Evolutionary conservation across 1,140 invertebrate genomes (phyloP), one percentile per base, ranked within the genome.

Genomic region (Chironomus tepperi): DNA sequence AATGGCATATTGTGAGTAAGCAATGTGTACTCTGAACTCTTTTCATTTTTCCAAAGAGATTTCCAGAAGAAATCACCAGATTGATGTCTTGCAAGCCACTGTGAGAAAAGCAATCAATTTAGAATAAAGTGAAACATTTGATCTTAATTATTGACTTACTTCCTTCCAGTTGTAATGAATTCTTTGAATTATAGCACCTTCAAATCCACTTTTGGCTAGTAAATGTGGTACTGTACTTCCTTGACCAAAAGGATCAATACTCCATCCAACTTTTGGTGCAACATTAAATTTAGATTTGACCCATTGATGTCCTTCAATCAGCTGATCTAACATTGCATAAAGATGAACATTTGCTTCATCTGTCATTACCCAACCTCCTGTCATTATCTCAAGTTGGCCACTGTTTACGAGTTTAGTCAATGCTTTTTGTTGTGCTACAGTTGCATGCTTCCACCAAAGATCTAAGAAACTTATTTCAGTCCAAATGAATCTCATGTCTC

Each of bases 1-100:
- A 98, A 99, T 10, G 97, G 96, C 93, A 98, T 97, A 86, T 97
- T 88, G 77, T 98, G 96, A 42, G 95, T 96, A 74, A 96, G 47
- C 5, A 57, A n/a, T 12, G 47, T 57, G 12, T 57, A 57, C 10
- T 57, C 47, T 12, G 12, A 57, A 88, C 73, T 98, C 89, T 79
- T 96, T 94, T 0, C 89, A 92, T 16, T 86, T 85, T 0, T 89
- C 90, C 18, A 84, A 83, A 73, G 84, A 83, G 85, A 92, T 90
- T 92, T 80, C 75, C 86, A 82, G 75, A 76, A 78, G 84, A 84
- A 85, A 89, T 93, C 95, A 94, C 95, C 98, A 34, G 89, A 80
- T 81, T 98, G 96, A 73, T 93, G 86, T 96, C 96, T 98, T 24
- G 87, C 96, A 42, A 98, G 82, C 76, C 90, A 86, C 79, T 91